Evolutionary conservation across 2,797 vertebrate genomes (phyloP).

Genomic region (Hippopotamyrus pictus): DNA sequence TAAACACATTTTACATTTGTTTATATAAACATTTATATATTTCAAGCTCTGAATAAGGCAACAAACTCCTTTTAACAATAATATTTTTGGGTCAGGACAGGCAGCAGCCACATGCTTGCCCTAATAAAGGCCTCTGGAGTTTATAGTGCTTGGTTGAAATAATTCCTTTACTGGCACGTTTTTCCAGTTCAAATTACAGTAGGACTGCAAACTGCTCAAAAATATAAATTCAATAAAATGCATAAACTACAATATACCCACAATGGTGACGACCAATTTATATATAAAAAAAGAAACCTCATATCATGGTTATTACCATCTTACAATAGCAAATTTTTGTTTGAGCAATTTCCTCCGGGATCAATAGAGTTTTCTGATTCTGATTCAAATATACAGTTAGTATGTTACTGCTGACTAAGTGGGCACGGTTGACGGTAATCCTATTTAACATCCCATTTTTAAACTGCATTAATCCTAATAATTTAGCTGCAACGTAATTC

Average conservation of each 20-base stretch:
- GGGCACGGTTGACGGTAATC: neutral
- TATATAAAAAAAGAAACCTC: neutral
- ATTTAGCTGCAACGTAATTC: neutral
- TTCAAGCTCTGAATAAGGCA: neutral
- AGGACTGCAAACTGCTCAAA: neutral
- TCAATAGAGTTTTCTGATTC: too few relatives aligned
- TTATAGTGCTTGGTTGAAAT: neutral
- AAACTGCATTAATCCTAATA: neutral
- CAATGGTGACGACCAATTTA: neutral
- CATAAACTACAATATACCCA: neutral
- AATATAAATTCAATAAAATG: neutral
- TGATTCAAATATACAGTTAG: neutral
- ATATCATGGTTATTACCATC: neutral
- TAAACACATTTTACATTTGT: neutral
- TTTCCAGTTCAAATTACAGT: neutral
- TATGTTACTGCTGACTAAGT: neutral
- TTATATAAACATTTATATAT: neutral
- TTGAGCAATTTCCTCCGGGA: too few relatives aligned
- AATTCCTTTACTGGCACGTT: neutral
- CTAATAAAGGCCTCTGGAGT: neutral
- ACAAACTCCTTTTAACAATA: neutral
- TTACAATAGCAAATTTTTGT: neutral
- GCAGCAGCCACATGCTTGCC: neutral
- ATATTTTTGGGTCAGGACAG: neutral
- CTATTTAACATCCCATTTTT: neutral